Evolutionary conservation across 1,140 invertebrate species (phyloP).

Genomic region (Drusus annulatus): DNA sequence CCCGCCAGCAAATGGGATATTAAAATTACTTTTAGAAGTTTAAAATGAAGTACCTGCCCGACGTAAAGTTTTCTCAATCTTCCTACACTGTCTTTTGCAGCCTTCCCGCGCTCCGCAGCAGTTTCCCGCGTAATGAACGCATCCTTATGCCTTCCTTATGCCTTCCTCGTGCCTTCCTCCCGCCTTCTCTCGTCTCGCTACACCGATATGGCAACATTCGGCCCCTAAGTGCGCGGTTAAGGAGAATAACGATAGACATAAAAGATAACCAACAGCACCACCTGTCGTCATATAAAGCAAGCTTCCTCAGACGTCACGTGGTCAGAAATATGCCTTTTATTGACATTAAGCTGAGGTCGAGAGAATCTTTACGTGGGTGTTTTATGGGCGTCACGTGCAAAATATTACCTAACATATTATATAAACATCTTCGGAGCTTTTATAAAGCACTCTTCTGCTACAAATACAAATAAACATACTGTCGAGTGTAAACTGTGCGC

Average conservation of each 20-base stretch:
- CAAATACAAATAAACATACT: too few species aligned
- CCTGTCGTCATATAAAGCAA: slow-evolving; percentile 14
- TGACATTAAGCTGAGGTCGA: background rate
- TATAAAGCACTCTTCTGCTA: too few species aligned
- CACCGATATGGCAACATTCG: slow-evolving; percentile 12
- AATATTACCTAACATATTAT: background rate
- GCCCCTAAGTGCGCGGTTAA: slow-evolving; percentile 37
- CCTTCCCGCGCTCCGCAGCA: slow-evolving; percentile 13
- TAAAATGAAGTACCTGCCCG: background rate
- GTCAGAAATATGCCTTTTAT: background rate
- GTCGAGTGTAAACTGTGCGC: too few species aligned
- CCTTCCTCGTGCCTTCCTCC: background rate
- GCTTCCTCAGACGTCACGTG: background rate
- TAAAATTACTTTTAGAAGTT: background rate
- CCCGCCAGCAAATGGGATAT: too few species aligned
- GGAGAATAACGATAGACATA: slow-evolving; percentile 42
- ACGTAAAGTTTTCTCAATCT: slow-evolving; percentile 22
- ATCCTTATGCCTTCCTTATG: background rate
- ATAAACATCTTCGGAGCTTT: too few species aligned
- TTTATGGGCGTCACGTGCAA: slow-evolving; percentile 3
- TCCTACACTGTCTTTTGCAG: background rate
- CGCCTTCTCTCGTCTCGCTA: background rate
- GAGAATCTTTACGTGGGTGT: background rate
- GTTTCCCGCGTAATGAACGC: slow-evolving; percentile 29
- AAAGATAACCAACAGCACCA: slow-evolving; percentile 33